Base-by-base conservation (phyloP, 2,113 vertebrate species). In the Blennius ocellaris region DNA sequence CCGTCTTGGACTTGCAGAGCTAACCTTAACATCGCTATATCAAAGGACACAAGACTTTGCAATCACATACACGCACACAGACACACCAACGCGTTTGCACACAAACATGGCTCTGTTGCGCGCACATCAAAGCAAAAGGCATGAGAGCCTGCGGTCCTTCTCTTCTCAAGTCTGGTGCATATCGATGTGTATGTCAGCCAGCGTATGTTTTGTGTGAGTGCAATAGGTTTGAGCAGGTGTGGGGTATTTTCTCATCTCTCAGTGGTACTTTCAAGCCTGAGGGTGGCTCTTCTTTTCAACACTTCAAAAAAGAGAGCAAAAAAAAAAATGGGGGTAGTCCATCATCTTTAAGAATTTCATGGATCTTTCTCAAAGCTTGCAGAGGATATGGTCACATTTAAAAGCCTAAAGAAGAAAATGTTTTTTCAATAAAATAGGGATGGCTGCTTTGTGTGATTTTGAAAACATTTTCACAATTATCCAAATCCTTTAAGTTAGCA, bases 101-200 rank as follows among this genome's bases (percentile, higher is more conserved):
- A 66, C 75, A 59, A 66, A 69, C 69, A 68, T 37, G 45, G 69
- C 58, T 47, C 52, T 56, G 72, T 76, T 77, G 70, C 8, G 68
- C 44, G 64, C 59, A 83, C 82, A 76, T 84, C 78, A 86, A 89
- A 84, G 76, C 11, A 76, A 55, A 58, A 75, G 53, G 62, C 43
- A 67, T 65, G 56, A 77, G 45, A 69, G 73, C 76, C 82, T 80
- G 70, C 62, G 6, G 77, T 36, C 15, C 17, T 47, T 65, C 51
- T 59, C 63, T 38, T 62, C 47, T 72, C 56, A 56, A 62, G 50
- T 74, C 58, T 43, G 64, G 45, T 65, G 64, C 17, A 52, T 52
- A 48, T 45, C 16, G 43, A 12, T 53, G 59, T 62, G 45, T 30
- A 30, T 56, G 62, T 70, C 39, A 6, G 56, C 2, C 39, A 66